A percentile compares a stretch with the other conserved stretches of the same genome.
Evolutionary conservation across 1,140 invertebrate genomes (phyloP).

Genomic region (Ooceraea biroi): DNA sequence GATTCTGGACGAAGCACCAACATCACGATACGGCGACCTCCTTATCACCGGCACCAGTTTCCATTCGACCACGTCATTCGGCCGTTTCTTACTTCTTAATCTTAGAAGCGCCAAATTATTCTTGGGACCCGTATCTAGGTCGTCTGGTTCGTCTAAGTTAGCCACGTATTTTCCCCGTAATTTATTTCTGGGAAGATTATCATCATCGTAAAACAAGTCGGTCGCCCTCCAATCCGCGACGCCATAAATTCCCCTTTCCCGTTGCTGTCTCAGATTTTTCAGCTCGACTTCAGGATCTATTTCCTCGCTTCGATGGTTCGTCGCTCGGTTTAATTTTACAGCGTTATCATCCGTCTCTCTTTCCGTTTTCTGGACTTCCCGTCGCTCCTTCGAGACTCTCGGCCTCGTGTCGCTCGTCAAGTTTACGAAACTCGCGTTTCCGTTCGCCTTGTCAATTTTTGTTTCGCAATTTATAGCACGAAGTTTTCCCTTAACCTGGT

Average conservation of each 20-base stretch:
- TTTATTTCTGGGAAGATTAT: constrained; percentile 29
- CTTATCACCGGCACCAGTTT: constrained; percentile 39
- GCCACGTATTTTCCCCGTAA: constrained; percentile 17
- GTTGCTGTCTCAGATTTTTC: constrained; percentile 30
- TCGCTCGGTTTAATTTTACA: constrained; percentile 52
- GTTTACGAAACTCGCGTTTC: constrained; percentile 31
- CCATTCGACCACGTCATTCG: constrained; percentile 35
- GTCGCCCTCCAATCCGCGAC: not conserved
- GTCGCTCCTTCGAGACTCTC: constrained; percentile 31
- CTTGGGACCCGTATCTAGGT: constrained; percentile 8
- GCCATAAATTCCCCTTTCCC: not conserved
- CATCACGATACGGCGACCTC: not conserved
- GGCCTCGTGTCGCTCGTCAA: constrained; percentile 27
- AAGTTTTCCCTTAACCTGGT: constrained; percentile 26
- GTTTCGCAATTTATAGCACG: constrained; percentile 53
- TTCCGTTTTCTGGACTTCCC: constrained; percentile 6
- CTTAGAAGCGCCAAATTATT: constrained; percentile 42
- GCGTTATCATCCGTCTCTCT: constrained; percentile 34
- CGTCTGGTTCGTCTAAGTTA: constrained; percentile 17
- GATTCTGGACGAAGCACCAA: not conserved
- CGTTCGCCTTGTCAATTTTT: constrained; percentile 44
- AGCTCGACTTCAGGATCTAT: constrained; percentile 40
- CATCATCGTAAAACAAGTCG: constrained; percentile 9
- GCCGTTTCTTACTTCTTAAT: constrained; percentile 50
- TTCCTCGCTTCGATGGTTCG: constrained; percentile 32